A percentile compares a stretch with the other conserved stretches of the same genome.
These are phyloP conservation scores for Ooceraea biroi DNA, from an alignment of 1,140 invertebrate genomes.

Conservation along the genomic window DNA sequence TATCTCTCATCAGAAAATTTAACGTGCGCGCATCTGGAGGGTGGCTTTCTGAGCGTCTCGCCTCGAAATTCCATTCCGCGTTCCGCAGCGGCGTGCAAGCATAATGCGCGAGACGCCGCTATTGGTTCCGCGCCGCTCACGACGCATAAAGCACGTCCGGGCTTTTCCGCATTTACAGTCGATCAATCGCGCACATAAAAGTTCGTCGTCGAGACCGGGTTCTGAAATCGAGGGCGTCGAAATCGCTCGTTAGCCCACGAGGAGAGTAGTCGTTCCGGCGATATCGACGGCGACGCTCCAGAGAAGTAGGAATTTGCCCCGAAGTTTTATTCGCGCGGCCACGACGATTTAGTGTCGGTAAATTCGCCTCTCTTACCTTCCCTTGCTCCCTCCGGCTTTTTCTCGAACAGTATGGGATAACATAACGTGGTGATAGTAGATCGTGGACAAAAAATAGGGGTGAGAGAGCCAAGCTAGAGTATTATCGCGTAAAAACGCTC, in stretches of 20 bases:
- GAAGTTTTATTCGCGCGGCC: slow-evolving; percentile 65
- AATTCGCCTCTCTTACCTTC: slow-evolving; percentile 30
- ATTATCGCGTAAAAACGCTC: slow-evolving; percentile 57
- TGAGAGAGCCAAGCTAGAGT: neutral
- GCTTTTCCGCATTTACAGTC: slow-evolving; percentile 64
- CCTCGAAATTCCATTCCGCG: slow-evolving; percentile 38
- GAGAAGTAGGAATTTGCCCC: slow-evolving; percentile 2
- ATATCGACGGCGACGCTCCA: slow-evolving; percentile 48
- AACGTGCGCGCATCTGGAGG: slow-evolving; percentile 8
- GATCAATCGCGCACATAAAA: slow-evolving; percentile 65
- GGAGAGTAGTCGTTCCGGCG: slow-evolving; percentile 63
- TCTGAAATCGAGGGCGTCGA: slow-evolving; percentile 64
- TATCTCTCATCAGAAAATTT: slow-evolving; percentile 44
- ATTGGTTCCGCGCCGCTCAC: neutral
- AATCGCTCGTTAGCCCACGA: slow-evolving; percentile 72
- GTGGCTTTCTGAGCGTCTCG: neutral
- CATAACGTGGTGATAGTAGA: slow-evolving; percentile 19
- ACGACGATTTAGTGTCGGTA: slow-evolving; percentile 65
- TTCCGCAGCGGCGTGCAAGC: slow-evolving; percentile 18
- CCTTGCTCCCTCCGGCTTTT: neutral
- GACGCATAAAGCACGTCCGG: slow-evolving; percentile 43
- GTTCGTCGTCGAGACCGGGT: neutral
- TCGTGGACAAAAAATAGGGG: neutral
- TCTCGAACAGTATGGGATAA: neutral
- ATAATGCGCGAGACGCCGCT: slow-evolving; percentile 15